Evolutionary conservation across 1,140 invertebrate species (phyloP).

Genomic region (Andricus grossulariae): DNA sequence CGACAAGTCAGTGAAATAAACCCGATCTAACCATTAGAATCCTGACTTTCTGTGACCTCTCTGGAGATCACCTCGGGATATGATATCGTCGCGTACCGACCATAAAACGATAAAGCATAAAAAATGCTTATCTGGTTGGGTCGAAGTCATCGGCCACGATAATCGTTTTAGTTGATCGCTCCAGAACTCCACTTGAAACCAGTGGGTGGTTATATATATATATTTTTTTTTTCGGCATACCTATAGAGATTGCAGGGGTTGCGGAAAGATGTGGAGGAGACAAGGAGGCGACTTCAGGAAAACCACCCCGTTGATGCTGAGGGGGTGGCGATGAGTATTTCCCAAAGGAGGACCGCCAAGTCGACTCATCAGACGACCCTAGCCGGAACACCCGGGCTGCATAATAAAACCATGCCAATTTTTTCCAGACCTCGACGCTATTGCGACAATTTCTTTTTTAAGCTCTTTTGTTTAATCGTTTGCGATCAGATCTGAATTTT

Average conservation of each 20-base stretch:
- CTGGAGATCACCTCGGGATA: slow-evolving; percentile 21
- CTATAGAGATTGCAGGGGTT: slow-evolving; percentile 3
- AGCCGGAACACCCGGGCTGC: slow-evolving; percentile 54
- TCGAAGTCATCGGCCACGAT: slow-evolving; percentile 13
- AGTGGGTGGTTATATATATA: slow-evolving; percentile 5
- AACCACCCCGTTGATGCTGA: slow-evolving; percentile 32
- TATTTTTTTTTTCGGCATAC: not conserved
- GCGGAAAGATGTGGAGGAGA: not conserved
- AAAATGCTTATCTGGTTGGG: slow-evolving; percentile 29
- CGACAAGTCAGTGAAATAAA: slow-evolving; percentile 17
- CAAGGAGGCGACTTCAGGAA: not conserved
- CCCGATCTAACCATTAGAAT: slow-evolving; percentile 10
- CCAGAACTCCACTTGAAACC: slow-evolving; percentile 11
- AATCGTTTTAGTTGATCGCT: slow-evolving; percentile 30
- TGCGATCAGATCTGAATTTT: slow-evolving; percentile 8
- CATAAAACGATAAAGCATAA: slow-evolving; percentile 32
- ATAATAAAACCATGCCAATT: slow-evolving; percentile 65
- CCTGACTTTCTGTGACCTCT: slow-evolving; percentile 1
- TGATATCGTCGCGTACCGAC: slow-evolving; percentile 24
- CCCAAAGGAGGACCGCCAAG: slow-evolving; percentile 59
- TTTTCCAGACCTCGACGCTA: slow-evolving; percentile 50
- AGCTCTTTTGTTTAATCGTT: not conserved
- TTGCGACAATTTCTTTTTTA: slow-evolving; percentile 44
- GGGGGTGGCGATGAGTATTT: slow-evolving; percentile 60
- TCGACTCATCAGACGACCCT: slow-evolving; percentile 60